These are phyloP conservation scores for Hylomyscus alleni DNA, from an alignment of 2,797 vertebrate species.

Conservation along the genomic window DNA sequence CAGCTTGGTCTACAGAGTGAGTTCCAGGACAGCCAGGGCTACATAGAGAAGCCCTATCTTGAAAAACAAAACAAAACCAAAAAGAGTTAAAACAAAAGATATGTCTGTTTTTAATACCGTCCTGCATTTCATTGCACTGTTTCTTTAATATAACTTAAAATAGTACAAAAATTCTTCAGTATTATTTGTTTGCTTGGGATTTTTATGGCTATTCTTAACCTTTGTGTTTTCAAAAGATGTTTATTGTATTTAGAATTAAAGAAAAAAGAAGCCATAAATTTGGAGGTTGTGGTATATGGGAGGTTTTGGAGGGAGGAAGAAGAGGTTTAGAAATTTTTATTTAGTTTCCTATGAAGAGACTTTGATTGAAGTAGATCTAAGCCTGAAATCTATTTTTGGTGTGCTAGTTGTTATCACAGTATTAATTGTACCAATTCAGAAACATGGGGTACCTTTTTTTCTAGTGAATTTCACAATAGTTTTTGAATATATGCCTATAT, in stretches of 20 bases:
- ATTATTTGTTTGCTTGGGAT: background rate
- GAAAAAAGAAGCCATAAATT: background rate
- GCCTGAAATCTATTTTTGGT: background rate
- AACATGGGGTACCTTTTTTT: background rate
- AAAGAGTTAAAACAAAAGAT: background rate
- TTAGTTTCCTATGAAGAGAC: background rate
- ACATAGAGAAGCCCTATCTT: too few species aligned
- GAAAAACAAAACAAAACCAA: too few species aligned
- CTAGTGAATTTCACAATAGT: background rate
- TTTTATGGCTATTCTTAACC: background rate
- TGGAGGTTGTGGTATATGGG: background rate
- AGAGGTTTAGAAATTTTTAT: background rate
- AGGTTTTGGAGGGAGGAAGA: background rate
- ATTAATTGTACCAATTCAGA: background rate
- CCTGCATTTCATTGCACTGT: background rate
- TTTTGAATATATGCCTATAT: background rate
- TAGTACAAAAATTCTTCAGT: background rate
- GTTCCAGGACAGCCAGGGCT: too few species aligned
- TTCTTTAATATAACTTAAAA: background rate
- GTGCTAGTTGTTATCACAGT: background rate
- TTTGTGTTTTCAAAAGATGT: background rate
- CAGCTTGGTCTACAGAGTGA: too few species aligned
- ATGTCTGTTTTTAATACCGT: background rate
- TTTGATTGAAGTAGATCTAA: background rate
- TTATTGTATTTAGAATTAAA: background rate